Evolutionary conservation across 2,797 vertebrate genomes (phyloP), one percentile per base, ranked within the genome.

Genomic region (Anguilla obscura): DNA sequence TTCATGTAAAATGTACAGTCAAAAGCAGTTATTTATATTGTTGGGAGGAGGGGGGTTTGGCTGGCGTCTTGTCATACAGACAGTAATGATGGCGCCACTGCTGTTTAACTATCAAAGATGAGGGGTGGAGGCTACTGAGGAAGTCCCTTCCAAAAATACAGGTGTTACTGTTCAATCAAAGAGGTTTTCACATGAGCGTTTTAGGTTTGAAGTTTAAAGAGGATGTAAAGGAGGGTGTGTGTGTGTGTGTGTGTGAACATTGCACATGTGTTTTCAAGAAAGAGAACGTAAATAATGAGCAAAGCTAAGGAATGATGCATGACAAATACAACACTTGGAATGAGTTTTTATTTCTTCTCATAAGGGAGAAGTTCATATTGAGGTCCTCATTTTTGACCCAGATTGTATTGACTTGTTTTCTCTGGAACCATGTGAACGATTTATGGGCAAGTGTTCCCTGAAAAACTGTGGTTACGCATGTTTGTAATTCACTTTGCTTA

Each of bases 41-140:
- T 96, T 95, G 89, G 94, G 94, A 95, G 94, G 92, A 92, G 92
- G 93, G 52, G 66, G 60, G 66, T 93, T 91, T 91, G 94, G 94
- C 93, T 93, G 94, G 94, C 94, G 94, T 94, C 94, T 93, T 40
- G 95, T 94, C 93, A 89, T 93, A 91, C 94, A 95, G 94, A 95
- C 95, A 93, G 95, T 94, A 96, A 94, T 93, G 92, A 94, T 94
- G 96, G 96, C 95, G 95, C 95, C 95, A 96, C 93, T 91, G 94
- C 94, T 95, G 94, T 96, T 96, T 96, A 96, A 95, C 94, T 95
- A 96, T 96, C 95, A 97, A 97, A 97, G 96, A 95, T 94, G 91
- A 95, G 95, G 93, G 96, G 96, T 93, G 95, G 95, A 93, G 92
- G 93, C 93, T 94, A 90, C 89, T 88, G 86, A 96, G 96, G 96